Evolutionary conservation across 2,113 vertebrate species (phyloP).

Genomic region (Poecile atricapillus): DNA sequence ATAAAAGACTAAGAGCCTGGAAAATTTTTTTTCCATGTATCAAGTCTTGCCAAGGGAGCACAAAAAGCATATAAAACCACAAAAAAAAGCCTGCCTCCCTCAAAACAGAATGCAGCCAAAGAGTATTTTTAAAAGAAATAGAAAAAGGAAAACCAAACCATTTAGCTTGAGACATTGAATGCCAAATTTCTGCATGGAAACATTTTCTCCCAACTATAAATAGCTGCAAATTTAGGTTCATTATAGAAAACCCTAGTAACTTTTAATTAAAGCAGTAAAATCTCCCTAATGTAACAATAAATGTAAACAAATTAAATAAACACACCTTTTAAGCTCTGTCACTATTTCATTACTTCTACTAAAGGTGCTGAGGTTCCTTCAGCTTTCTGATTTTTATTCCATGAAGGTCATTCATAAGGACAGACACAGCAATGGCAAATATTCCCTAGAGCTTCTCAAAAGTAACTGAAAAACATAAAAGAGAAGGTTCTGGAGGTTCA

Average conservation of each 20-base stretch:
- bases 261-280: conserved; percentile 27
- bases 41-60: conserved; percentile 48
- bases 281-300: not conserved
- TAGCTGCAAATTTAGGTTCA: conserved; percentile 12
- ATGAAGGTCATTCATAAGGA: not conserved
- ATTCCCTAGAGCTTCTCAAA: not conserved
- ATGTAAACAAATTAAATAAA: conserved; percentile 26
- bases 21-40: conserved; percentile 55
- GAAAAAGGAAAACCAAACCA: not conserved
- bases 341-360: not conserved
- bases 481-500: not conserved
- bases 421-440: not conserved
- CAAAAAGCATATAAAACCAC: conserved; percentile 41
- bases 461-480: not conserved
- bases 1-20: conserved; percentile 48
- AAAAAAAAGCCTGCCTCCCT: not conserved
- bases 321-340: not conserved
- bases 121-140: not conserved
- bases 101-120: conserved; percentile 28
- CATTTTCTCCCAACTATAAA: conserved; percentile 36
- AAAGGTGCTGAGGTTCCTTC: not conserved
- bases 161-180: not conserved
- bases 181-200: conserved; percentile 43
- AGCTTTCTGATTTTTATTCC: not conserved
- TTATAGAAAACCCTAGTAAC: conserved; percentile 19